A percentile compares a stretch with the other conserved stretches of the same genome.
Conservation (phyloP, 1,140 invertebrate genomes). For the Macrobrachium rosenbergii region DNA sequence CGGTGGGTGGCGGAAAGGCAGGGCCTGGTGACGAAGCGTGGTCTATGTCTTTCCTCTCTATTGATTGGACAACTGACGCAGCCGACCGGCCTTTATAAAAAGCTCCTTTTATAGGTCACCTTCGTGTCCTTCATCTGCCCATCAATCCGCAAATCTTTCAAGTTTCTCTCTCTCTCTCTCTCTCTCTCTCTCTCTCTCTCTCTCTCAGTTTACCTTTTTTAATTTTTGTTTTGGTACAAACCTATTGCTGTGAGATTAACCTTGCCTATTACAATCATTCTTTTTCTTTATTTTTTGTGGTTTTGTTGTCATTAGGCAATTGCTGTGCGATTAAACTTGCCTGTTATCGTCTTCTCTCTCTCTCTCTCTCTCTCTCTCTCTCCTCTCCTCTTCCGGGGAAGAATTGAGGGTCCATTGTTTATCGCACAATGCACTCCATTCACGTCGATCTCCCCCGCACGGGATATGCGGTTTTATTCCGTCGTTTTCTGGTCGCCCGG, state of each 20-base stretch:
- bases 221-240: too few species aligned
- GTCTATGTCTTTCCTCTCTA: neutral
- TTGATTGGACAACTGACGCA: neutral
- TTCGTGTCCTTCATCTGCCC: neutral
- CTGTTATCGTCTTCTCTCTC: too few species aligned
- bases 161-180: neutral
- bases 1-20: too few species aligned
- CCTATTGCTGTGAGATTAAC: too few species aligned
- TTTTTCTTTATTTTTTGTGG: too few species aligned
- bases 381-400: neutral
- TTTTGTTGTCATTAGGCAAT: too few species aligned
- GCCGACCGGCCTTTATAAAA: neutral
- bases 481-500: neutral
- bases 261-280: too few species aligned
- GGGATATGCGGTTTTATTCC: neutral
- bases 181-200: too few species aligned
- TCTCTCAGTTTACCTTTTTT: too few species aligned
- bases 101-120: neutral
- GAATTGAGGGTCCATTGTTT: too few species aligned
- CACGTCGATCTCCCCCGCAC: neutral
- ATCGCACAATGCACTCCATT: neutral
- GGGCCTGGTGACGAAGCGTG: too few species aligned
- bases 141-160: neutral
- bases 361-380: neutral
- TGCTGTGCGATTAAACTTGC: too few species aligned